phyloP scores from a whole-genome alignment of 2,888 invertebrate species.

The Ichneumoninae sp. region DNA sequence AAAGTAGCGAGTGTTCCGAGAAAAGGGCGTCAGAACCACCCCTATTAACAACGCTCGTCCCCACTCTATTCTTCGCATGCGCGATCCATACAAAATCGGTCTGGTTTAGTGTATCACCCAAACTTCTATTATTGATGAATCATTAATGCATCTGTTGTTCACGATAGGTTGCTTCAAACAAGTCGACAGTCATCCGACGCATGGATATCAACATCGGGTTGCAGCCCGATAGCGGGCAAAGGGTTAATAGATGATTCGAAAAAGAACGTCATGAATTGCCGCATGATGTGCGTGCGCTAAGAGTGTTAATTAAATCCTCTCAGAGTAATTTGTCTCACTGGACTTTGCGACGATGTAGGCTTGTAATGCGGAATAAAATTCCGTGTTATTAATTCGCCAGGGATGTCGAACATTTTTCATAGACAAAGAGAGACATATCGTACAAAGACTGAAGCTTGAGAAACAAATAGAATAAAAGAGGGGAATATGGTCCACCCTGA shows the following conservation, averaged over 20 bases:
- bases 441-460: neutral
- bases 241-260: neutral
- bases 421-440: neutral
- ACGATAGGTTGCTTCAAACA: neutral
- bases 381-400: neutral
- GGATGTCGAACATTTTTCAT: neutral
- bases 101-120: neutral
- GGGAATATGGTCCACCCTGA: too few relatives aligned
- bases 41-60: conserved; percentile 9
- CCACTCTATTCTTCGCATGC: neutral
- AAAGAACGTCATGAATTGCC: neutral
- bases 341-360: neutral
- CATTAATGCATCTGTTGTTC: neutral
- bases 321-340: neutral
- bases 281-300: neutral
- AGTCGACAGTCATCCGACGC: too few relatives aligned
- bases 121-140: neutral
- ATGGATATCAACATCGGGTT: too few relatives aligned
- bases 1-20: conserved; percentile 19
- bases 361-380: neutral
- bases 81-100: neutral
- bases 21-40: conserved; percentile 14
- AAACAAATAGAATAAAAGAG: neutral
- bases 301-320: neutral
- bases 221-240: too few relatives aligned